Percentiles rank a stretch among this genome's conserved stretches.
Conservation (phyloP, 2,797 vertebrate species). For the Mormyrus hasselquistii region DNA sequence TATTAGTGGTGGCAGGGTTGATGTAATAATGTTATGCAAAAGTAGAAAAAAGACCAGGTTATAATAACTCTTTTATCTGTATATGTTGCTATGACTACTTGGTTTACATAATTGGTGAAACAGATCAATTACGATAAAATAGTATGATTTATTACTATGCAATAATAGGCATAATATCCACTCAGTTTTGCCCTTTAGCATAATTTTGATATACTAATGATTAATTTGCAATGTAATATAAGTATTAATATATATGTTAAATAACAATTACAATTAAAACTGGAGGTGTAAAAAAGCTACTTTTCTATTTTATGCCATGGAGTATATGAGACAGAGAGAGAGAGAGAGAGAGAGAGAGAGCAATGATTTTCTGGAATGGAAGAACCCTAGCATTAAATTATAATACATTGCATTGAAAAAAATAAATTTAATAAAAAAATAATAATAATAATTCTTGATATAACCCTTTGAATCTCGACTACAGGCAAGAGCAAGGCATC, state of each 20-base stretch:
- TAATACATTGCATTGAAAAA: not conserved
- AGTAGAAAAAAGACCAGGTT: not conserved
- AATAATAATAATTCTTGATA: not conserved
- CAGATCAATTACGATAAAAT: not conserved
- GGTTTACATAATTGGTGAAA: not conserved
- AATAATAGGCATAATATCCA: not conserved
- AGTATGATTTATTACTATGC: not conserved
- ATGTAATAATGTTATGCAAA: not conserved
- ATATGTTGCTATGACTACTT: not conserved
- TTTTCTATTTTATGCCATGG: not conserved
- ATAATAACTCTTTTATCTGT: not conserved
- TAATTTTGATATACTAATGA: conserved; percentile 3
- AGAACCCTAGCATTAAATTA: not conserved
- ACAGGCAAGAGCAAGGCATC: not conserved
- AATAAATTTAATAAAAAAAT: not conserved
- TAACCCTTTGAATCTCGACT: not conserved
- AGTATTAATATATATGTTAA: not conserved
- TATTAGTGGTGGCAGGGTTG: not conserved
- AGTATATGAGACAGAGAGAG: not conserved
- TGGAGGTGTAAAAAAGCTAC: not conserved
- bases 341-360: not conserved
- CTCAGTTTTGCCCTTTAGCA: not conserved
- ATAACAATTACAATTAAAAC: not conserved
- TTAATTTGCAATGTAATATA: not conserved
- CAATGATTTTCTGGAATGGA: not conserved